phyloP scores from a whole-genome alignment of 2,888 invertebrate genomes.

The Agriopis marginaria region DNA sequence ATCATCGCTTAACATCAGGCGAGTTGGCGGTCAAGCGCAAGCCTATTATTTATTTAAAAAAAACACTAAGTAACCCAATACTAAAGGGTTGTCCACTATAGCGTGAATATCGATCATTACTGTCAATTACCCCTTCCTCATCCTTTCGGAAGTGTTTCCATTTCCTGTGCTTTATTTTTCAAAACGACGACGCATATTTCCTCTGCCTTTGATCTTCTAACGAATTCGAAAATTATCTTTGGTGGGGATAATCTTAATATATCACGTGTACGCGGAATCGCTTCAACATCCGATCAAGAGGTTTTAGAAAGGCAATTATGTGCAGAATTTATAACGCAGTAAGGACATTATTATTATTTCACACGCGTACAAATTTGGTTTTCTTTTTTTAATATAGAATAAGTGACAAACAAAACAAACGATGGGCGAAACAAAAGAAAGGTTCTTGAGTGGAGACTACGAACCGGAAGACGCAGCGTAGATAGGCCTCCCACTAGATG shows the following conservation, averaged over 20 bases:
- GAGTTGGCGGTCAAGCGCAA: no score
- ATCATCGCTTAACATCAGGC: no score
- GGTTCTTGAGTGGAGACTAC: no score
- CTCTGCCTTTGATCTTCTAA: constrained; percentile 28
- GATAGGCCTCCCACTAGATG: no score
- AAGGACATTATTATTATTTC: neutral
- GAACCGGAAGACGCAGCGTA: no score
- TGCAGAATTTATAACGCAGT: neutral
- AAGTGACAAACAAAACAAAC: neutral
- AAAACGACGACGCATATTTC: constrained; percentile 21
- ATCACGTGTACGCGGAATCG: constrained; percentile 21
- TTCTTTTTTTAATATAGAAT: neutral
- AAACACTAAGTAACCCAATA: neutral
- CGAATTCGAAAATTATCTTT: constrained; percentile 20
- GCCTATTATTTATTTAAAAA: no score
- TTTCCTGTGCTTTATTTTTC: constrained; percentile 12
- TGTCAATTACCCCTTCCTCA: constrained; percentile 32
- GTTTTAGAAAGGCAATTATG: constrained; percentile 3
- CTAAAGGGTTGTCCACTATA: constrained; percentile 7
- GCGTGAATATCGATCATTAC: constrained; percentile 30
- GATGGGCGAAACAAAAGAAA: neutral
- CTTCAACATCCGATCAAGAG: constrained; percentile 13
- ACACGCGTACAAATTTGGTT: neutral
- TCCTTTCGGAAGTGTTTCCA: constrained; percentile 8
- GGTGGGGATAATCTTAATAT: constrained; percentile 19